These are phyloP conservation scores for Phallusia fumigata DNA, from an alignment of 23 tunicate species.

Conservation along the genomic window DNA sequence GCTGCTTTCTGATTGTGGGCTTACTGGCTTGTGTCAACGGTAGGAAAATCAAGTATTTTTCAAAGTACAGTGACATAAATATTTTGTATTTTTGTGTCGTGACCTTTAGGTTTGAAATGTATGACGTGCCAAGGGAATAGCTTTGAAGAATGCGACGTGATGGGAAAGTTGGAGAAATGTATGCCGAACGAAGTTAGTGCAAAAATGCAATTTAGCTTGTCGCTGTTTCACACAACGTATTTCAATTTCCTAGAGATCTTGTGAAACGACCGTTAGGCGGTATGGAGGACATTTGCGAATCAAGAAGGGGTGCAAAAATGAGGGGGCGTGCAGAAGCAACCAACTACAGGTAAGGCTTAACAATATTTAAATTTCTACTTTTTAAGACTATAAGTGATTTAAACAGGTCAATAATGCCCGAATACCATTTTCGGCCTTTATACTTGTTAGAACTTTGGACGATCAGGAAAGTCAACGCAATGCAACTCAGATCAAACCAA, in stretches of 20 bases:
- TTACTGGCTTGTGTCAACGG: no score
- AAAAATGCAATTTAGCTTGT: background rate
- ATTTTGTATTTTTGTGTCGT: background rate
- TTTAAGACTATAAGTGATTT: no score
- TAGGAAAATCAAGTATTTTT: no score
- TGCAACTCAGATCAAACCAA: conserved; percentile 8
- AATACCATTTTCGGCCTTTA: no score
- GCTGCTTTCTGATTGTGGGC: no score
- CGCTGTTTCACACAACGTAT: background rate
- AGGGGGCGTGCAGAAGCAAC: conserved; percentile 44
- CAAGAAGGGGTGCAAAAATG: conserved; percentile 38
- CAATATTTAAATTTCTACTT: no score
- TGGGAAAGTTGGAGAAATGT: background rate
- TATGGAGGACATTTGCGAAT: background rate
- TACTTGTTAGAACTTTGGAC: background rate
- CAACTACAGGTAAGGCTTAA: conserved; percentile 16
- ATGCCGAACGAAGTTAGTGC: background rate
- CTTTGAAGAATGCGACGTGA: background rate
- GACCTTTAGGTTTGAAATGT: background rate
- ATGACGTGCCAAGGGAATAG: background rate
- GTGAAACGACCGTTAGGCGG: background rate
- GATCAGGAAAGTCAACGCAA: background rate
- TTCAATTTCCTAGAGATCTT: background rate
- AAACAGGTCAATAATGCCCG: no score
- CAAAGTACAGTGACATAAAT: background rate